Conservation (phyloP, 2,888 invertebrate genomes). For the Erynnis tages region DNA sequence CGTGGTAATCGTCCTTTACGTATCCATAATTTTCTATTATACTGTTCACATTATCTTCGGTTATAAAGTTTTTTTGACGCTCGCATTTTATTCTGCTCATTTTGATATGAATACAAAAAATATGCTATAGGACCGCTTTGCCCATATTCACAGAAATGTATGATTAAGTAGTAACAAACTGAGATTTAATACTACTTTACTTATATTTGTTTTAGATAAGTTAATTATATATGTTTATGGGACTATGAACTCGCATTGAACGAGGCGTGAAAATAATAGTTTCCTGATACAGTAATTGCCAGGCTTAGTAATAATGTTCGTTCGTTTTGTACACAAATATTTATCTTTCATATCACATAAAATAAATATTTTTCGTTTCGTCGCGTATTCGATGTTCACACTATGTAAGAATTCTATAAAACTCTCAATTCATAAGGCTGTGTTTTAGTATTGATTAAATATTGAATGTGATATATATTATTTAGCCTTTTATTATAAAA, state of each 20-base stretch:
- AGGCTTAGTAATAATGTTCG: background rate
- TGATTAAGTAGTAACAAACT: background rate
- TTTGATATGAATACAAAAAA: background rate
- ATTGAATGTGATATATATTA: too few relatives aligned
- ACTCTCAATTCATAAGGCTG: too few relatives aligned
- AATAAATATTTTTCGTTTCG: too few relatives aligned
- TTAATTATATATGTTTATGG: background rate
- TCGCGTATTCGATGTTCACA: too few relatives aligned
- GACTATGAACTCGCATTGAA: background rate
- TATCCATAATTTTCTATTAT: constrained; percentile 47
- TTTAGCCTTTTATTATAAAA: too few relatives aligned
- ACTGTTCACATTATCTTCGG: constrained; percentile 48
- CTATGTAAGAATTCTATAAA: too few relatives aligned
- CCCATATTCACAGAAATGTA: background rate
- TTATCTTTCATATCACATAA: background rate
- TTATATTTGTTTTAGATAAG: background rate
- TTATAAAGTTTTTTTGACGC: constrained; percentile 36
- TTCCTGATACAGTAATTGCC: background rate
- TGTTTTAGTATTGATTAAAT: too few relatives aligned
- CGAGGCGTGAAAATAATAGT: background rate
- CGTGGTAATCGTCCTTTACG: constrained; percentile 33
- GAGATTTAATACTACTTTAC: background rate
- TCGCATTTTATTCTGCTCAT: background rate
- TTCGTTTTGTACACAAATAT: background rate
- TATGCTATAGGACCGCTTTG: background rate